Conservation (phyloP, 2,113 vertebrate species). For the Onychostruthus taczanowskii region DNA sequence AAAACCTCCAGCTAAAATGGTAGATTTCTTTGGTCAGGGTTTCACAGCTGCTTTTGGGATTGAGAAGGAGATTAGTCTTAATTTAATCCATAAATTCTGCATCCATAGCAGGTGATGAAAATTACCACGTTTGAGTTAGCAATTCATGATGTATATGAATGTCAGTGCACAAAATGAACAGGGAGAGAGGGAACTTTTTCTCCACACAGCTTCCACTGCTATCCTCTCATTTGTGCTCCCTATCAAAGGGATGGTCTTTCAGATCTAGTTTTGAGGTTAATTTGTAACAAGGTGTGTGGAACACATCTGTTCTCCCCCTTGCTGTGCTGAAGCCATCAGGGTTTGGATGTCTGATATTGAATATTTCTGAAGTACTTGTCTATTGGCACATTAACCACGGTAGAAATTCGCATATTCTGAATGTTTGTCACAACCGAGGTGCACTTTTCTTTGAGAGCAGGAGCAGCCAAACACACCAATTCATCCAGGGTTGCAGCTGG, state of each 20-base stretch:
- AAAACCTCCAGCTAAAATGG: constrained; percentile 89
- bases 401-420: neutral
- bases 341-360: neutral
- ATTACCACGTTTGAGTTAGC: neutral
- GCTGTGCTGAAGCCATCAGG: neutral
- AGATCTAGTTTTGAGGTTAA: neutral
- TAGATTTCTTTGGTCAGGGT: constrained; percentile 64
- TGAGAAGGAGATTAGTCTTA: neutral
- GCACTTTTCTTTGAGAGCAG: neutral
- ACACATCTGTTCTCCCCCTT: neutral
- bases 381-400: neutral
- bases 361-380: neutral
- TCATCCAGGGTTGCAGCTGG: neutral
- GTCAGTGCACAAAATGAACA: neutral
- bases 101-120: neutral
- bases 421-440: neutral
- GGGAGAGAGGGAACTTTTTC: neutral
- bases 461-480: neutral
- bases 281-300: neutral
- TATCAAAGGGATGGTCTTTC: neutral
- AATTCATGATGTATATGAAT: neutral
- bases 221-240: neutral
- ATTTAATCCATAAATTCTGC: neutral
- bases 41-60: neutral
- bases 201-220: neutral